These are phyloP conservation scores for Halocynthia roretzi DNA, from an alignment of 23 tunicate species.

Conservation along the genomic window DNA sequence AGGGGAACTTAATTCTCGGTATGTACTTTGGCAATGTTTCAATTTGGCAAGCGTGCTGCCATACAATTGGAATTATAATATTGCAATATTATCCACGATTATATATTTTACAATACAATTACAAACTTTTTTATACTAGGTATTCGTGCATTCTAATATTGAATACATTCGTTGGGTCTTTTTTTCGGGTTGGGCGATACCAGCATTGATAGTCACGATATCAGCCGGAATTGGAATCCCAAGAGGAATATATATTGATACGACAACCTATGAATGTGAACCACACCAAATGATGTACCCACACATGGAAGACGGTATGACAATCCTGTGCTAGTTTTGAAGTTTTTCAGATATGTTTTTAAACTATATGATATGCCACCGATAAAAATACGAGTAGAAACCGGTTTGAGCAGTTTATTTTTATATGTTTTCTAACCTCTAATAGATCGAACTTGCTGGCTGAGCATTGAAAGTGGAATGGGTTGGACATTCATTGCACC, in stretches of 20 bases:
- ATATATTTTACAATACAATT: background rate
- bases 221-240: conserved; percentile 74
- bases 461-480: conserved; percentile 62
- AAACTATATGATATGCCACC: background rate
- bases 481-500: conserved; percentile 71
- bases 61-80: no score
- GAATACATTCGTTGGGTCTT: conserved; percentile 63
- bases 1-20: background rate
- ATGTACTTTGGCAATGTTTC: background rate
- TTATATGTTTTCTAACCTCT: background rate
- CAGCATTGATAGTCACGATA: conserved; percentile 39
- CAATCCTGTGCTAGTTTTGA: no score
- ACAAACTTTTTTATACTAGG: conserved; percentile 29
- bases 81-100: no score
- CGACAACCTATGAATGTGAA: background rate
- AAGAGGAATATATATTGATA: conserved; percentile 40
- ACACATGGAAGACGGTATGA: no score
- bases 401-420: no score
- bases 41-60: background rate
- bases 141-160: conserved; percentile 55
- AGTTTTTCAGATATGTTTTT: background rate
- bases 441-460: conserved; percentile 45
- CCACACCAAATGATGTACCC: no score
- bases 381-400: no score
- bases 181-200: conserved; percentile 59